Conservation (phyloP, 1,140 invertebrate genomes). For the Schlechtendalia chinensis region DNA sequence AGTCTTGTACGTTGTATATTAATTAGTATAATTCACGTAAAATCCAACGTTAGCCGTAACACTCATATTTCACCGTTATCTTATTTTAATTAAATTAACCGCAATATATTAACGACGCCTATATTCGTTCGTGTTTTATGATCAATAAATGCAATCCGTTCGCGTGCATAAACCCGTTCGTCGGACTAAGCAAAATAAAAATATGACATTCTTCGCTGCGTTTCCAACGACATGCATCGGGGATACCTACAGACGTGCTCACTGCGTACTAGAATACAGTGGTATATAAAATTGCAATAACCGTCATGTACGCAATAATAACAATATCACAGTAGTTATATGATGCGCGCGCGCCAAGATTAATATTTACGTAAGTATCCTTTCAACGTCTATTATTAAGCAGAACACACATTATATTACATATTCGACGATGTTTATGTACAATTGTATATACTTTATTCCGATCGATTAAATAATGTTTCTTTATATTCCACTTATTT, state of each 20-base stretch:
- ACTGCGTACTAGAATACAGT: neutral
- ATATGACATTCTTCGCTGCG: neutral
- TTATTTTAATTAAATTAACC: no score
- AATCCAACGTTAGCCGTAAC: no score
- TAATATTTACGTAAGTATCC: constrained; percentile 6
- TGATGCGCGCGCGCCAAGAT: neutral
- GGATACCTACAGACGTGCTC: neutral
- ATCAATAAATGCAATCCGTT: neutral
- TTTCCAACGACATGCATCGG: constrained; percentile 1
- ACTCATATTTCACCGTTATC: no score
- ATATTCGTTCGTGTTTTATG: no score
- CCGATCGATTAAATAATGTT: neutral
- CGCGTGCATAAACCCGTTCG: neutral
- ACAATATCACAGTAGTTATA: constrained; percentile 22
- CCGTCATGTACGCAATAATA: neutral
- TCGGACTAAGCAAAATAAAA: constrained; percentile 5
- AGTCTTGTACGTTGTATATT: no score
- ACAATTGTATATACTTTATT: neutral
- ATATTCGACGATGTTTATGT: neutral
- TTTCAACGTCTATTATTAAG: neutral
- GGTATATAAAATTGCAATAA: constrained; percentile 7
- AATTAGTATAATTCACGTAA: no score
- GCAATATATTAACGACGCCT: no score
- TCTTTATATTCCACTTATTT: neutral
- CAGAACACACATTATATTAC: neutral